phyloP scores from a whole-genome alignment of 2,113 vertebrate species.

The Saccopteryx leptura region DNA sequence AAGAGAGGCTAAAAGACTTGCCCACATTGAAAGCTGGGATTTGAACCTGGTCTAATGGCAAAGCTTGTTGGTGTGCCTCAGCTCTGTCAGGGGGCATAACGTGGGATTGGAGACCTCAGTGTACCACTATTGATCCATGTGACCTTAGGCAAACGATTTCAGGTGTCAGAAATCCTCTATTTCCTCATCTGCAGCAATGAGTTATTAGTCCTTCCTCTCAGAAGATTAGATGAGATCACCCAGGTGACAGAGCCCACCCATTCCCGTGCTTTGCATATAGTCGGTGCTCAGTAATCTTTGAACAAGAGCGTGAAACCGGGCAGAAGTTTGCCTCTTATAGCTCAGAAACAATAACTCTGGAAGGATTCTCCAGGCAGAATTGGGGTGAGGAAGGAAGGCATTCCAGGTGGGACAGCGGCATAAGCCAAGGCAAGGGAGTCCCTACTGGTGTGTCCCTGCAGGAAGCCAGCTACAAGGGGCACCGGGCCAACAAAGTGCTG shows the following conservation, averaged over 20 bases:
- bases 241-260: not conserved
- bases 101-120: not conserved
- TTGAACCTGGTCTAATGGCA: not conserved
- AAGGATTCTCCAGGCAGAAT: not conserved
- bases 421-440: not conserved
- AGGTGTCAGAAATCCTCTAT: not conserved
- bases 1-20: not conserved
- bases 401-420: not conserved
- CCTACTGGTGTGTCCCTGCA: conserved; percentile 80
- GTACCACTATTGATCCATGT: not conserved
- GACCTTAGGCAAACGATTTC: not conserved
- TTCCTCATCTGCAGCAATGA: not conserved
- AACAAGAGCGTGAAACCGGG: not conserved
- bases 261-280: not conserved
- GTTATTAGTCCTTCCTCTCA: not conserved
- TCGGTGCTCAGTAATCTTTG: not conserved
- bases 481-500: conserved; percentile 93
- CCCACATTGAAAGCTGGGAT: not conserved
- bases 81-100: not conserved
- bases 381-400: not conserved
- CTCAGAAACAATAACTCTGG: not conserved
- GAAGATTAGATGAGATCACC: not conserved
- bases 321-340: not conserved
- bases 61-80: not conserved
- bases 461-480: conserved; percentile 92